Percentiles rank a stretch among this genome's conserved stretches.
These are phyloP conservation scores for Loxodonta africana DNA, from an alignment of 2,113 vertebrate genomes.

Conservation along the genomic window DNA sequence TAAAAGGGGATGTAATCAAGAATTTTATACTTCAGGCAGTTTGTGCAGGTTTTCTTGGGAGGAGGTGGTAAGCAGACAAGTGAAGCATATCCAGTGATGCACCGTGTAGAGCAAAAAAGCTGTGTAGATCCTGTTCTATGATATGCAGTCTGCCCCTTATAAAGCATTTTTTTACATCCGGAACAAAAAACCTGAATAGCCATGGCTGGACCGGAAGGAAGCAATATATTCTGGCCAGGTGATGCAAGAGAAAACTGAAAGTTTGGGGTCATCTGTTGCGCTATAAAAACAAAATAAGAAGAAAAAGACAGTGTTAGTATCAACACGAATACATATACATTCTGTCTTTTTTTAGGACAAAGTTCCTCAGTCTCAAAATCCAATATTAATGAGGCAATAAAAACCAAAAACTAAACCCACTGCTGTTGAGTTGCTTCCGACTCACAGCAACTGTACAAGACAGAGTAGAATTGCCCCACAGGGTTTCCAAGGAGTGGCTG, in stretches of 20 bases:
- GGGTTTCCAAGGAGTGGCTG: too few relatives aligned
- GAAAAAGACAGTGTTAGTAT: slow-evolving; percentile 22
- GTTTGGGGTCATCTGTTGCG: slow-evolving; percentile 88
- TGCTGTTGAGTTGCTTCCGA: too few relatives aligned
- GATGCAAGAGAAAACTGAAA: slow-evolving; percentile 88
- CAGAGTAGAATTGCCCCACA: too few relatives aligned
- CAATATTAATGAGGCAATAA: slow-evolving; percentile 28
- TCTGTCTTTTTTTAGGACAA: slow-evolving; percentile 20
- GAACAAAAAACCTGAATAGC: slow-evolving; percentile 92
- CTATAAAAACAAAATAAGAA: slow-evolving; percentile 80
- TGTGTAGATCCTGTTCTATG: slow-evolving; percentile 96
- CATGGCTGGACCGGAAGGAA: slow-evolving; percentile 87
- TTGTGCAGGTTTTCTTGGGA: slow-evolving; percentile 91
- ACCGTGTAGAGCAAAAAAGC: slow-evolving; percentile 95
- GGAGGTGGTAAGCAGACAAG: slow-evolving; percentile 83
- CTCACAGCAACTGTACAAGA: too few relatives aligned
- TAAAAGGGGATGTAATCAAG: slow-evolving; percentile 27
- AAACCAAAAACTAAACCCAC: too few relatives aligned
- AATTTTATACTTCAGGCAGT: slow-evolving; percentile 93
- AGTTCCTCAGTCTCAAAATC: slow-evolving; percentile 45
- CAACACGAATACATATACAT: slow-evolving; percentile 6
- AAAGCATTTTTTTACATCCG: slow-evolving; percentile 94
- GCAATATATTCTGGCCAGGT: slow-evolving; percentile 82
- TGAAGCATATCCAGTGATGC: slow-evolving; percentile 94
- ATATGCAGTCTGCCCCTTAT: slow-evolving; percentile 96